Percentiles rank a stretch among this genome's conserved stretches.
phyloP scores from a whole-genome alignment of 2,797 vertebrate species.

The Eulemur mongoz region DNA sequence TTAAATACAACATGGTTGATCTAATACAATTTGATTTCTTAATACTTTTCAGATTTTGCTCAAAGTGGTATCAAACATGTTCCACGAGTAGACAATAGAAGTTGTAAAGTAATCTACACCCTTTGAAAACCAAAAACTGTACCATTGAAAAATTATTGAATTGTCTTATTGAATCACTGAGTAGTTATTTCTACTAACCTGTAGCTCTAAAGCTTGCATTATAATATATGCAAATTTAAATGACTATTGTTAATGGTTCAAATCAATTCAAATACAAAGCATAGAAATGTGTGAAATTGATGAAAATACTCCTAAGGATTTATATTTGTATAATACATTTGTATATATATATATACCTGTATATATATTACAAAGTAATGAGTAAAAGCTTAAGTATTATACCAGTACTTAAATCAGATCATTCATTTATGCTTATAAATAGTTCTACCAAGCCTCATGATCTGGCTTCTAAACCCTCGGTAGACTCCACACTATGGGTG shows the following conservation, averaged over 20 bases:
- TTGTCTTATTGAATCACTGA: neutral
- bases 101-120: neutral
- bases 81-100: neutral
- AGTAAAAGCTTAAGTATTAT: neutral
- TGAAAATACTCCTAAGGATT: neutral
- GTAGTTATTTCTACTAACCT: neutral
- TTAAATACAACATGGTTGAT: neutral
- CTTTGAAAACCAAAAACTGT: neutral
- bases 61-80: neutral
- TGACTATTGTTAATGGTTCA: neutral
- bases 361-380: neutral
- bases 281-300: neutral
- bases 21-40: slow-evolving; percentile 29
- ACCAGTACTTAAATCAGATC: neutral
- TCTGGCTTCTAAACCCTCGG: neutral
- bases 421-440: neutral
- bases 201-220: neutral
- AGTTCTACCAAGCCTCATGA: neutral
- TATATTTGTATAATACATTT: neutral
- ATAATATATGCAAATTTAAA: neutral
- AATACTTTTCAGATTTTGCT: neutral
- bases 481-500: neutral
- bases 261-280: neutral
- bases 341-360: neutral
- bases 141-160: neutral